These are phyloP conservation scores for Typhlichthys subterraneus DNA, from an alignment of 2,797 vertebrate species.

Conservation along the genomic window DNA sequence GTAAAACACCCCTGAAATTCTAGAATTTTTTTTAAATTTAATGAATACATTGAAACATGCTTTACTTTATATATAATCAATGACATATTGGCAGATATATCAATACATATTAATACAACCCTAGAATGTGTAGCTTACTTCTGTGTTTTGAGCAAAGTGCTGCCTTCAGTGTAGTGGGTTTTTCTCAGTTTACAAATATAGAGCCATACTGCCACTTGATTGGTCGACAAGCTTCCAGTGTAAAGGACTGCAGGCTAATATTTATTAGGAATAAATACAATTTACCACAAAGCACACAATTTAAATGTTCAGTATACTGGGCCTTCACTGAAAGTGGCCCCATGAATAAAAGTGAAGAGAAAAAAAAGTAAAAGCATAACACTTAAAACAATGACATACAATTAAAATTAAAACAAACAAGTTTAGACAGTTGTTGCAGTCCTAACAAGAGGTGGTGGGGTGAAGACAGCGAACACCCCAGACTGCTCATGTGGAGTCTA, in stretches of 20 bases:
- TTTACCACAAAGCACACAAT: neutral
- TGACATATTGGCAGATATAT: neutral
- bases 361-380: neutral
- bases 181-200: neutral
- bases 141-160: neutral
- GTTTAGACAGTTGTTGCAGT: slow-evolving; percentile 74
- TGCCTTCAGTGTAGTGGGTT: neutral
- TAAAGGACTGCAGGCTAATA: neutral
- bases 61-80: neutral
- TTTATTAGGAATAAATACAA: slow-evolving; percentile 35
- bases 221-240: neutral
- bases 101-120: neutral
- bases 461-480: slow-evolving; percentile 50
- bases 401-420: neutral
- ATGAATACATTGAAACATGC: neutral
- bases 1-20: neutral
- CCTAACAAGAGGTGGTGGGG: slow-evolving; percentile 65
- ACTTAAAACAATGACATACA: slow-evolving; percentile 4
- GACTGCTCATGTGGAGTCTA: slow-evolving; percentile 59
- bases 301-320: slow-evolving; percentile 1
- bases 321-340: neutral
- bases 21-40: neutral
- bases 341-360: slow-evolving; percentile 1
- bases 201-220: neutral
- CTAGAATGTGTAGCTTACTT: neutral